phyloP scores from a whole-genome alignment of 2,888 invertebrate species.

The Geophilus truncorum region DNA sequence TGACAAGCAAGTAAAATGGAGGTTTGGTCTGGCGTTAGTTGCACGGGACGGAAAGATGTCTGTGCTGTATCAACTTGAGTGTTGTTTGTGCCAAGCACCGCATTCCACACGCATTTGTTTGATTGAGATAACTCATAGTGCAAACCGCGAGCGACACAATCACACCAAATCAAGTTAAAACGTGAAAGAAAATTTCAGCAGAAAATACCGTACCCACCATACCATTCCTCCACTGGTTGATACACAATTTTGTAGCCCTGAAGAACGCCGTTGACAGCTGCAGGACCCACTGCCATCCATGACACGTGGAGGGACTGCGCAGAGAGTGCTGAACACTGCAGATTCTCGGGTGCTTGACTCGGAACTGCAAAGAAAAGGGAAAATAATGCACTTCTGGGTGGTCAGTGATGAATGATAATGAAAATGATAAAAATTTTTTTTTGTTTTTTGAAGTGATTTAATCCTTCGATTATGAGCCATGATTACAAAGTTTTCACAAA shows the following conservation, averaged over 20 bases:
- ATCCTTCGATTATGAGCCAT: too few relatives aligned
- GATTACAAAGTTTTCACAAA: too few relatives aligned
- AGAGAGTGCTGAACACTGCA: conserved; percentile 45
- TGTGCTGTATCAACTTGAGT: neutral
- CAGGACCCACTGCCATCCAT: conserved; percentile 48
- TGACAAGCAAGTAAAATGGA: neutral
- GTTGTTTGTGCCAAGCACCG: neutral
- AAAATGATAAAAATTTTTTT: too few relatives aligned
- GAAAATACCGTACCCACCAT: conserved; percentile 36
- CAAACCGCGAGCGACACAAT: too few relatives aligned
- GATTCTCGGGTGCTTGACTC: conserved; percentile 47
- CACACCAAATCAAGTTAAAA: neutral
- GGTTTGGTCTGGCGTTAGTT: neutral
- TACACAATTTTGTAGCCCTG: conserved; percentile 49
- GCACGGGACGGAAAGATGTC: neutral
- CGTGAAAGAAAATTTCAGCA: neutral
- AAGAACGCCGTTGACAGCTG: conserved; percentile 48
- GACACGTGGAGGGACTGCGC: conserved; percentile 47
- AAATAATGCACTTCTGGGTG: neutral
- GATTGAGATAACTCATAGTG: too few relatives aligned
- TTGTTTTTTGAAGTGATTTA: too few relatives aligned
- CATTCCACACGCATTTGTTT: too few relatives aligned
- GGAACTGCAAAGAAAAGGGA: conserved; percentile 43
- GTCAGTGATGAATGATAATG: too few relatives aligned
- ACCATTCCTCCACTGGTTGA: conserved; percentile 41